Base-by-base conservation (phyloP, 2,797 vertebrate genomes). In the Eulemur albifrons region DNA sequence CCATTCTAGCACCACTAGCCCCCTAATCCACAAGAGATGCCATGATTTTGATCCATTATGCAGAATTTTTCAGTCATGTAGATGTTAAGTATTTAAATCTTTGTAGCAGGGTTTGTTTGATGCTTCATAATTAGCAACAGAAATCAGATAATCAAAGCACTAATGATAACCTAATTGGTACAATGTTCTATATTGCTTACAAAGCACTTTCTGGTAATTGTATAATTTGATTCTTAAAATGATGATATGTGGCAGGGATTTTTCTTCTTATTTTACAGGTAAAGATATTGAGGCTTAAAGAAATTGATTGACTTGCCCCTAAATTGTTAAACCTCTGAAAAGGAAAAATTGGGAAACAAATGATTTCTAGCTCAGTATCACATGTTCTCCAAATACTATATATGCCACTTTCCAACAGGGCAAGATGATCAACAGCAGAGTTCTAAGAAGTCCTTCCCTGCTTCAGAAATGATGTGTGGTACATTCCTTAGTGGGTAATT, bases 171-270 rank as follows among this genome's bases (percentile, higher is more conserved):
- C 79, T 97, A 96, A 97, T 87, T 84, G 90, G 63, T 89, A 18
- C 75, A 89, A 70, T 97, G 86, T 97, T 96, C 96, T 95, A 96
- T 91, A 96, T 91, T 94, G 94, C 97, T 97, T 97, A 95, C 93
- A 94, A 97, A 96, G 97, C 80, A 21, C 88, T 96, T 97, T 95
- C n/a, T 61, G 50, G 27, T 95, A 87, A 95, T 96, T 93, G 88
- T 25, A 67, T 94, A 86, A 91, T 96, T 89, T 97, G 94, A 93
- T 93, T 93, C 80, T 73, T 94, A 87, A 82, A 95, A 91, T 4
- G 5, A 95, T 90, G 81, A 83, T 72, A 14, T 65, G 35, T 93
- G 63, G 40, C 48, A 84, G 43, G 54, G 45, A 95, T 87, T 91
- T 73, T 48, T 61, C 50, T 80, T 75, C 52, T 91, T 67, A 75